These are phyloP conservation scores for Lithobius niger DNA, from an alignment of 1,140 invertebrate genomes.

Conservation along the genomic window DNA sequence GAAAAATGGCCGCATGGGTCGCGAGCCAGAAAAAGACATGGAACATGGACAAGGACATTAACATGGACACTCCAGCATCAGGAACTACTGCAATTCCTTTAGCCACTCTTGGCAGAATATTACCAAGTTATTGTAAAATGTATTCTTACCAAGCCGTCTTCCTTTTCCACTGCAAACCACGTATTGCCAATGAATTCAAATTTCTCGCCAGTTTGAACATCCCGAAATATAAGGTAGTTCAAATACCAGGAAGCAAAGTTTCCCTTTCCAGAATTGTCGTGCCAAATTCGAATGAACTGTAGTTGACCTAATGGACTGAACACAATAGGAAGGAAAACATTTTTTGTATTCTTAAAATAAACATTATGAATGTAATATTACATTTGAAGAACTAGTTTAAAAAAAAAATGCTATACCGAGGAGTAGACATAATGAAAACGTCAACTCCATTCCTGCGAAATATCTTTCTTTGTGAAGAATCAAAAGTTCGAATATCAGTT, in stretches of 20 bases:
- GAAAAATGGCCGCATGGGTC: no score
- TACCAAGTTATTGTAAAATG: no score
- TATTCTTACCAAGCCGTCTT: no score
- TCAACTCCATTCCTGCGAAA: conserved; percentile 34
- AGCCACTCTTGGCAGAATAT: no score
- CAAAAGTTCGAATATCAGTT: conserved; percentile 34
- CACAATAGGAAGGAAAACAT: neutral
- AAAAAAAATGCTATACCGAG: conserved; percentile 22
- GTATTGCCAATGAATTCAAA: conserved; percentile 38
- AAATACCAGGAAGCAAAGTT: conserved; percentile 40
- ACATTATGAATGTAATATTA: neutral
- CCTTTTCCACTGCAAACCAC: conserved; percentile 44
- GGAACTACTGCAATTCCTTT: no score
- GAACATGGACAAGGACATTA: no score
- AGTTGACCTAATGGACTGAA: conserved; percentile 36
- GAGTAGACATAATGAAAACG: conserved; percentile 38
- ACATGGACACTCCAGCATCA: no score
- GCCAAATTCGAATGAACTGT: conserved; percentile 41
- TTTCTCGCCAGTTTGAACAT: conserved; percentile 39
- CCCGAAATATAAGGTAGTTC: conserved; percentile 36
- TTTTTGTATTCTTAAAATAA: neutral
- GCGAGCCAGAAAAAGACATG: no score
- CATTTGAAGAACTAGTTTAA: neutral
- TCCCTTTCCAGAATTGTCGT: conserved; percentile 41
- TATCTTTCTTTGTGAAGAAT: conserved; percentile 30